Evolutionary conservation across 2,113 vertebrate species (phyloP).

Genomic region (Crotalus helleri): DNA sequence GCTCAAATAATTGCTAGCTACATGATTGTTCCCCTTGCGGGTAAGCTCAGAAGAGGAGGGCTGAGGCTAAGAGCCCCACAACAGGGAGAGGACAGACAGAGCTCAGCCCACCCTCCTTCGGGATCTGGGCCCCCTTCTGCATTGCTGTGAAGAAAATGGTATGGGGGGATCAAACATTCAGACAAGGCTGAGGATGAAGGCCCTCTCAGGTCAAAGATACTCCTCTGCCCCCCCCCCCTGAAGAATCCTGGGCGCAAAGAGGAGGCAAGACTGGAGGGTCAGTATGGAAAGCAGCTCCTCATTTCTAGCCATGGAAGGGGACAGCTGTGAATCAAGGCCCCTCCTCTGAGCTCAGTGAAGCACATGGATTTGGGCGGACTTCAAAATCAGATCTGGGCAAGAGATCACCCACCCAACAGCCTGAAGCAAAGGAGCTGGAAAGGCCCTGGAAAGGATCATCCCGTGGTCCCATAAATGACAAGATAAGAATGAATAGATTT

Average conservation of each 20-base stretch:
- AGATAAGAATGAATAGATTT: neutral
- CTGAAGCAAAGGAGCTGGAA: neutral
- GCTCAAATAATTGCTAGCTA: neutral
- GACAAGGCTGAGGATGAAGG: neutral
- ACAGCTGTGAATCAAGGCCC: neutral
- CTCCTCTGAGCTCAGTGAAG: neutral
- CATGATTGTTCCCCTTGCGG: neutral
- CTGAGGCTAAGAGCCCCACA: neutral
- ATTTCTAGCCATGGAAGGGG: neutral
- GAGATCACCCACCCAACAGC: neutral
- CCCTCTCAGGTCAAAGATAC: neutral
- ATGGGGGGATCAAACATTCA: neutral
- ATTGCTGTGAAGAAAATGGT: neutral
- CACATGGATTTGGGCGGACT: neutral
- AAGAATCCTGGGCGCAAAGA: neutral
- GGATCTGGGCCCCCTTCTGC: neutral
- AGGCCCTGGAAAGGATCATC: neutral
- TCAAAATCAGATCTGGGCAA: neutral
- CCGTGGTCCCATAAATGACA: neutral
- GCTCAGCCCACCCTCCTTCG: neutral
- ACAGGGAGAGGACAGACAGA: neutral
- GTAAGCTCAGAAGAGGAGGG: neutral
- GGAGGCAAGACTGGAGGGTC: neutral
- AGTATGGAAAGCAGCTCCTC: neutral
- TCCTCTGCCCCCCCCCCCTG: neutral